phyloP scores from a whole-genome alignment of 2,888 invertebrate species.

The Brachylomia viminalis region DNA sequence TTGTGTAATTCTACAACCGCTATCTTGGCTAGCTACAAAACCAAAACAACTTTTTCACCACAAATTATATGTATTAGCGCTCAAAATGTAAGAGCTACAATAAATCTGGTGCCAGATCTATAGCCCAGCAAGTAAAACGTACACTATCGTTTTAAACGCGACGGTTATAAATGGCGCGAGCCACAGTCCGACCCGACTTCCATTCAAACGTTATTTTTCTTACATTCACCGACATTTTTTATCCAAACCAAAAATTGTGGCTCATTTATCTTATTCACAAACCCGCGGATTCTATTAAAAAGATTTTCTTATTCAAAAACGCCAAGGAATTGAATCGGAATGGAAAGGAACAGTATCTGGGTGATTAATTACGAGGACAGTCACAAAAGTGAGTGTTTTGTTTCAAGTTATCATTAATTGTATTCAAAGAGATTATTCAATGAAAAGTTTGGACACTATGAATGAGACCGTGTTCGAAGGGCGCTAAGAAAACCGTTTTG shows the following conservation, averaged over 20 bases:
- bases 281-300: constrained; percentile 78
- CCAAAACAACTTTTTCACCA: background rate
- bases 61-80: constrained; percentile 34
- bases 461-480: constrained; percentile 52
- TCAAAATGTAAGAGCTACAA: constrained; percentile 45
- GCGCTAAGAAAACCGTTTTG: constrained; percentile 57
- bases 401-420: constrained; percentile 70
- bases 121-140: constrained; percentile 39
- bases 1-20: constrained; percentile 15
- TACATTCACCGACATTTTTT: constrained; percentile 72
- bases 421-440: constrained; percentile 69
- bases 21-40: constrained; percentile 3
- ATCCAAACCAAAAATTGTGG: constrained; percentile 73
- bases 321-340: constrained; percentile 80
- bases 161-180: constrained; percentile 69
- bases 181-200: constrained; percentile 66
- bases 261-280: constrained; percentile 77
- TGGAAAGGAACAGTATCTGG: constrained; percentile 71
- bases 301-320: constrained; percentile 82
- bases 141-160: constrained; percentile 62
- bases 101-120: constrained; percentile 52
- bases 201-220: constrained; percentile 73
- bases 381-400: constrained; percentile 74
- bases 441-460: constrained; percentile 66
- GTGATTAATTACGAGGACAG: constrained; percentile 79